These are phyloP conservation scores for Vombatus ursinus DNA, from an alignment of 2,113 vertebrate species.

Conservation along the genomic window DNA sequence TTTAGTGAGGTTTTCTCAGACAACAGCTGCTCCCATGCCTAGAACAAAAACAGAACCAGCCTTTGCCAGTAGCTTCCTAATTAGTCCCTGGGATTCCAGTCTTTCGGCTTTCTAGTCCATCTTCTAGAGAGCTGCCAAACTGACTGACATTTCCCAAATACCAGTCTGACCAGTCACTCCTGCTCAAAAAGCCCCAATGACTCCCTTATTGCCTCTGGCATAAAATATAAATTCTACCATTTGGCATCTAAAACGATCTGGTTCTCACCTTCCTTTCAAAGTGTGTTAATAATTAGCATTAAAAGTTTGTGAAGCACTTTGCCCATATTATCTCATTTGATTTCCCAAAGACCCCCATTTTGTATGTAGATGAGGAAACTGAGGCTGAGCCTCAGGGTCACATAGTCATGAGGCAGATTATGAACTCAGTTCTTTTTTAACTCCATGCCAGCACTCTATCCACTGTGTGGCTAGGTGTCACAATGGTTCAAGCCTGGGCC, in stretches of 20 bases:
- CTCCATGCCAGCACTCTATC: too few species aligned
- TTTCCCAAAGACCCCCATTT: neutral
- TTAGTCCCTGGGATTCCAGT: neutral
- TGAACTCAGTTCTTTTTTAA: too few species aligned
- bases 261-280: neutral
- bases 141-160: neutral
- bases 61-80: neutral
- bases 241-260: neutral
- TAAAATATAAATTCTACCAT: neutral
- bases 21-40: neutral
- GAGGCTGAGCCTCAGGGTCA: neutral
- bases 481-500: neutral
- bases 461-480: neutral
- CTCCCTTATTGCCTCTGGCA: neutral
- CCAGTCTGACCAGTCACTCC: neutral
- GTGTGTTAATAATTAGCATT: neutral
- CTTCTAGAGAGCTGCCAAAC: neutral
- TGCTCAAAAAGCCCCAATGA: neutral
- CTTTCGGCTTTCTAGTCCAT: neutral
- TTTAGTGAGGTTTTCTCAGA: slow-evolving; percentile 31
- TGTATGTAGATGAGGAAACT: neutral
- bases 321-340: neutral
- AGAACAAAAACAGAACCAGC: neutral
- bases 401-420: too few species aligned
- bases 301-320: neutral